Evolutionary conservation across 2,113 vertebrate species (phyloP), one percentile per base, ranked within the genome.

Genomic region (Arizona elegans): DNA sequence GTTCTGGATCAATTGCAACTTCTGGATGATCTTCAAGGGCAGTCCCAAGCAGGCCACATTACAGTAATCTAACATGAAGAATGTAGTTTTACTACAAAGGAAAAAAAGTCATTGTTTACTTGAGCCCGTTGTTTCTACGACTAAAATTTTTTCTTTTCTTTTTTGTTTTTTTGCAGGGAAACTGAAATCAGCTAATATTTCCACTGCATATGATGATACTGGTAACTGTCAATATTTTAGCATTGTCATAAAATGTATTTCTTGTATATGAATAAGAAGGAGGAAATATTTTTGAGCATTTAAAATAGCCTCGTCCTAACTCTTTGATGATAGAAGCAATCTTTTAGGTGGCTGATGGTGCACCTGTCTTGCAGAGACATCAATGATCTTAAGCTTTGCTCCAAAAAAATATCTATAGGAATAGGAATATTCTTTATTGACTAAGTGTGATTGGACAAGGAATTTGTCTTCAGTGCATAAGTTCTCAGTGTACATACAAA

Each of bases 181-280:
- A 94, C 1, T 15, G 33, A 94, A 75, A 24, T 55, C 70, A 90
- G 0, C 81, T 55, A 88, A 65, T 15, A 33, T 86, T 26, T 91
- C 92, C 55, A 1, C 7, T 87, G 50, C 92, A 75, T 97, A 97
- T 2, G 23, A 95, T 65, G 96, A 96, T 92, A 96, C 95, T 24
- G 95, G 95, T 96, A 95, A 65, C 89, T 91, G 88, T 19, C 23
- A 5, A 4, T 9, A 86, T 89, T 6, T 29, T 21, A n/a, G 1
- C 23, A 10, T 24, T 24, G 9, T 21, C 24, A 55, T 15, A 24
- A 75, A 90, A 92, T 3, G 9, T 58, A 19, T 38, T 86, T 53
- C 9, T 19, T 33, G 59, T 87, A 70, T 62, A 29, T 26, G 38
- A 53, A 52, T 7, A 43, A 33, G 3, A 43, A 33, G 11, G 21